Evolutionary conservation across 2,888 invertebrate species (phyloP).

Genomic region (Tenthredo scrophulariae): DNA sequence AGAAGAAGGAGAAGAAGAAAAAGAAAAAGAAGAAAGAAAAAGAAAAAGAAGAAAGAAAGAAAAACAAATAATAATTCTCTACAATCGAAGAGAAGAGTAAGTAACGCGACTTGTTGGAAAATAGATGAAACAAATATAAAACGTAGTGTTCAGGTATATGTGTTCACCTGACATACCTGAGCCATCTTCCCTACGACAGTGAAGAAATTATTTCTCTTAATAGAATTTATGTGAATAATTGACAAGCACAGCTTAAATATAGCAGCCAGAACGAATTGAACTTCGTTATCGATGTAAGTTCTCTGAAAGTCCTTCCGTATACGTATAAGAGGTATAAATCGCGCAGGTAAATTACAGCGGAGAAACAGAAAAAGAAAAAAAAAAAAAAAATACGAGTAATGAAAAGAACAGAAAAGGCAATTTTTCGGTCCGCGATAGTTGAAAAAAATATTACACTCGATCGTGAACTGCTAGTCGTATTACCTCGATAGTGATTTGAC

Average conservation of each 20-base stretch:
- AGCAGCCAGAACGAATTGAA: neutral
- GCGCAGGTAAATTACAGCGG: conserved; percentile 3
- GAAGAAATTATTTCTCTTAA: conserved; percentile 23
- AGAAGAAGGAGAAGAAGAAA: neutral
- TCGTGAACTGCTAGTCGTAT: neutral
- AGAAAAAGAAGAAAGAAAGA: neutral
- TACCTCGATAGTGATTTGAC: neutral
- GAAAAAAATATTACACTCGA: neutral
- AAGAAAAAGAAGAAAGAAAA: neutral
- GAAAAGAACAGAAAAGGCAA: neutral
- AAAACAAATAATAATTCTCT: neutral
- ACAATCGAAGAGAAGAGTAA: neutral
- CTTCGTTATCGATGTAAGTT: conserved; percentile 20
- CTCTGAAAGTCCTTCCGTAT: neutral
- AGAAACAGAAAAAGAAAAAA: neutral
- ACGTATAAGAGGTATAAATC: neutral
- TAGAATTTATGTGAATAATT: neutral
- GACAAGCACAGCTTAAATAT: neutral
- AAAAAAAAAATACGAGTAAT: neutral
- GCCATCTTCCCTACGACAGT: neutral
- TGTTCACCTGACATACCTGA: neutral
- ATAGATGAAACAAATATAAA: neutral
- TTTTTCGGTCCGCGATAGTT: neutral
- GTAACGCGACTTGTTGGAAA: neutral
- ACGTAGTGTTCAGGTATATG: neutral